Evolutionary conservation across 1,140 invertebrate genomes (phyloP), one percentile per base, ranked within the genome.

Genomic region (Drosophila punjabiensis): DNA sequence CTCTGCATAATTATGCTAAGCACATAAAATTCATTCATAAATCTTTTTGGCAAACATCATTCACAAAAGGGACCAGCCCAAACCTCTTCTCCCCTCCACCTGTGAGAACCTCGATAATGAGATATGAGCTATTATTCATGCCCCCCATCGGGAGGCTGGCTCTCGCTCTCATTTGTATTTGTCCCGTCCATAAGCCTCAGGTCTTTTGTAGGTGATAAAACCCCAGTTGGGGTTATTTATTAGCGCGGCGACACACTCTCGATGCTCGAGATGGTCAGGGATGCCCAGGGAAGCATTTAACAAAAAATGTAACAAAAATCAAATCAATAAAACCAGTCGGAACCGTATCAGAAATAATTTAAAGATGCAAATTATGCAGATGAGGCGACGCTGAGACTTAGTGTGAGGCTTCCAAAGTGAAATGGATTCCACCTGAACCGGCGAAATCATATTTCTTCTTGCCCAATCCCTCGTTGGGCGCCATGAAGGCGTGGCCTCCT

Each of bases 311-410:
- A 39, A 56, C 74, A 74, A 80, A 83, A 86, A 86, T 80, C 69
- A 90, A 89, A 89, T 89, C 79, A 89, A 89, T 89, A 89, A 89
- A 89, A 90, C 82, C 79, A 89, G 86, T 90, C 85, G 65, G 67
- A 85, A 58, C 73, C 50, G 76, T 71, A 79, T 63, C 48, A 50
- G 56, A 80, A 82, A 86, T 67, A 76, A 90, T 90, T 90, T 90
- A 74, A 86, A 89, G 82, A 90, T 90, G 86, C 87, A 89, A 89
- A 89, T 89, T 90, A 89, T 89, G 85, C 79, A 80, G 84, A 89
- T 90, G 82, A 90, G 75, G 60, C 82, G 75, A 65, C 85, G 79
- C 63, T 68, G 75, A 65, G 76, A 58, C 83, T 76, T 83, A 67
- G 81, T 83, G 81, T 83, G 75, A 48, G 70, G 48, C 37, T 35